Base-by-base conservation (phyloP, 2,888 invertebrate genomes). In the Eumacrocentrus americanus region DNA sequence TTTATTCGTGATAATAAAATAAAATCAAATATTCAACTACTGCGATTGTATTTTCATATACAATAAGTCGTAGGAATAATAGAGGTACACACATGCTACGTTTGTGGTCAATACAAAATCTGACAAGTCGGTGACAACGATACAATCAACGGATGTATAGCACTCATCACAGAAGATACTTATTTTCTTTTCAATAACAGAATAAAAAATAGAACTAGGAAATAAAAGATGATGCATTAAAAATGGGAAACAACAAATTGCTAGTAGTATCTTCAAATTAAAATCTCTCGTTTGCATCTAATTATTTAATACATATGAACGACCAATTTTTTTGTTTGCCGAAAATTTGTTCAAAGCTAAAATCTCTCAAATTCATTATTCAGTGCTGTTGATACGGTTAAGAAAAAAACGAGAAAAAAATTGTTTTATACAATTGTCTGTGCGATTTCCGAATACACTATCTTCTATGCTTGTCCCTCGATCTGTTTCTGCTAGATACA, bases 401-500 rank as follows among this genome's bases (percentile, higher is more conserved):
- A 47, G 52, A 44, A 29, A 52, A 58, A 46, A 34, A 25, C 34
- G 40, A 35, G 35, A 57, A 56, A 38, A 50, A 42, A 9, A 50
- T 58, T 29, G 42, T 48, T 53, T 37, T 25, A 37, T 38, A 54
- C 54, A 44, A 44, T 54, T 42, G 29, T 54, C 34, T 46, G 29
- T 35, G 54, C 29, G 47, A 38, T 53, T 53, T 35, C 44, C 42
- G 12, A 52, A 58, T 70, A 75, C 70, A 71, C 70, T 78, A 79
- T 79, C 78, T 77, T 78, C 77, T 78, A 78, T 72, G 73, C 68
- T 72, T 78, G 74, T 74, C 72, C 78, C 73, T 78, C 71, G 78
- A 75, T 73, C 77, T 78, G 75, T 77, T 72, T 72, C 78, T 78
- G 78, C 72, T 72, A 73, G 71, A 74, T 71, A 71, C 73, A 64